Conservation (phyloP, 2,113 vertebrate species). For the Tachysurus vachellii region DNA sequence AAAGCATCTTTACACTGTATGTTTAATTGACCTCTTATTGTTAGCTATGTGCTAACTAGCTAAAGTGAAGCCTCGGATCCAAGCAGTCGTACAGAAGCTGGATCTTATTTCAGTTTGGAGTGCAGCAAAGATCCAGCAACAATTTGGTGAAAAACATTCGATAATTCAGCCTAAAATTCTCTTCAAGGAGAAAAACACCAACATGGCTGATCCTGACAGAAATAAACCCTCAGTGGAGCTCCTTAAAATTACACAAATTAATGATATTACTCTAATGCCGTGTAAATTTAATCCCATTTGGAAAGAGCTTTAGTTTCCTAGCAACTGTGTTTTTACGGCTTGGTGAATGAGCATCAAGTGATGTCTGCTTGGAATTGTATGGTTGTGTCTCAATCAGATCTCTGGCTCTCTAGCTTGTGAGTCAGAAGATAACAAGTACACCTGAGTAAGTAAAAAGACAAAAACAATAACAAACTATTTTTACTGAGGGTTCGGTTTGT, state of each 20-base stretch:
- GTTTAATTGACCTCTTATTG: background rate
- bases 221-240: background rate
- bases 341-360: background rate
- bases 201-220: too few species aligned
- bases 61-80: background rate
- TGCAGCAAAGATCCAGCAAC: background rate
- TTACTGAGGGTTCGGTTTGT: too few species aligned
- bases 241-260: background rate
- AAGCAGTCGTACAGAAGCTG: background rate
- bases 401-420: too few species aligned
- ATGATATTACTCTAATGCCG: background rate
- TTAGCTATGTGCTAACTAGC: background rate
- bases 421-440: too few species aligned
- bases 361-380: background rate
- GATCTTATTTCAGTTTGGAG: background rate
- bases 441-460: too few species aligned
- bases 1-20: background rate
- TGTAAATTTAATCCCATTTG: background rate
- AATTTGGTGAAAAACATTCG: background rate
- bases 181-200: background rate
- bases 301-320: background rate
- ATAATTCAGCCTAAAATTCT: too few species aligned
- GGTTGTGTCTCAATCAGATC: too few species aligned
- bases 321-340: background rate
- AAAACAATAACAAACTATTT: too few species aligned